Base-by-base conservation (phyloP, 1,140 invertebrate genomes). In the Tribolium castaneum region DNA sequence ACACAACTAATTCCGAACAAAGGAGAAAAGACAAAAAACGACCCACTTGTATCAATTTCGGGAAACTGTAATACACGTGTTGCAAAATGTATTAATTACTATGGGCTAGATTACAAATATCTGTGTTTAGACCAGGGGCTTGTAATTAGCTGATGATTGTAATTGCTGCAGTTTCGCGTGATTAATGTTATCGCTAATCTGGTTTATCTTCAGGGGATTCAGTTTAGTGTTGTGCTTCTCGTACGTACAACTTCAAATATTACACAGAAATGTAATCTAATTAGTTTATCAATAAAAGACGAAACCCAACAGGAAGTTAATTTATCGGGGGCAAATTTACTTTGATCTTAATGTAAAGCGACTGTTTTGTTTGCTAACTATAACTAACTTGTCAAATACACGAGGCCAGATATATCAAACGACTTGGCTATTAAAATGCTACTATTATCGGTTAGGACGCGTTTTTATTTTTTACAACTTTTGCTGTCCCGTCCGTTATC, bases 101-200 rank as follows among this genome's bases (percentile, higher is more conserved):
- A 59, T 59, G 54, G 19, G 54, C 2, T 25, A 54, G 19, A 16
- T 54, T 54, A 59, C 19, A 25, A 59, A 59, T 59, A 59, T 22
- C 19, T 59, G 14, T 59, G 54, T 59, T 25, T 59, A 22, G 54
- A 22, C 10, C n/a, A 25, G 54, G 54, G 54, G 19, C 19, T 59
- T 59, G 19, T 59, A 59, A 59, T 59, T 25, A 59, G 54, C 19
- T 25, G 54, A 22, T 59, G 54, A 59, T 59, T 25, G 54, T 59
- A 59, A 59, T 59, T 59, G 54, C 19, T 59, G 54, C 22, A 59
- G 14, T 52, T 52, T 14, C 51, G 13, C 6, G 51, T 59, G 54
- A 59, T 59, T 59, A 19, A 59, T 59, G 54, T 22, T 16, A 59
- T 59, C 54, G 54, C 54, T 59, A 59, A 59, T 59, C 54, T 59